These are phyloP conservation scores for Conomelus anceps DNA, from an alignment of 2,888 invertebrate species.

Conservation along the genomic window DNA sequence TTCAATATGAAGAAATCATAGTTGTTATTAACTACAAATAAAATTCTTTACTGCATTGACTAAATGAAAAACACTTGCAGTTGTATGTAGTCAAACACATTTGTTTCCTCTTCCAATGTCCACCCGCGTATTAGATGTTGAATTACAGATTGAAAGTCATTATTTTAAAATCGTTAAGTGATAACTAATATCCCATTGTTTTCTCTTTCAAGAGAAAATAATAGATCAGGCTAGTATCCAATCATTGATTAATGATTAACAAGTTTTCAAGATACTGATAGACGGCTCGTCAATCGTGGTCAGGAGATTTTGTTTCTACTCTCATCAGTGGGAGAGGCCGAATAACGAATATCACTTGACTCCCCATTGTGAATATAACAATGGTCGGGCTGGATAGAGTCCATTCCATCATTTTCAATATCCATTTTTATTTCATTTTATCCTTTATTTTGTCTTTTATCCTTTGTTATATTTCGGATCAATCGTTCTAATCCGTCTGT, in stretches of 20 bases:
- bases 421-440: background rate
- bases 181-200: too few species aligned
- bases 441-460: background rate
- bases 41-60: too few species aligned
- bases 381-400: background rate
- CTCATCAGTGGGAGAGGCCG: background rate
- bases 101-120: too few species aligned
- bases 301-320: background rate
- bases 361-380: background rate
- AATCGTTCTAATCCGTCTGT: background rate
- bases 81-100: too few species aligned
- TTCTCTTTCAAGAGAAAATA: background rate
- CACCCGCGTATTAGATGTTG: too few species aligned
- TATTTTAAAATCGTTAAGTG: too few species aligned
- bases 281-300: background rate
- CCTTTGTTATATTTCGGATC: background rate
- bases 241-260: background rate
- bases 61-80: too few species aligned
- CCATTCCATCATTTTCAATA: background rate
- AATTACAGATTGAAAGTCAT: too few species aligned
- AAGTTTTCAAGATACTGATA: background rate
- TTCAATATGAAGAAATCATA: too few species aligned
- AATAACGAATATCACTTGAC: background rate
- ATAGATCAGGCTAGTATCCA: background rate
- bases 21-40: too few species aligned